These are phyloP conservation scores for Orestias chungarensis DNA, from an alignment of 2,797 vertebrate species.

Conservation along the genomic window DNA sequence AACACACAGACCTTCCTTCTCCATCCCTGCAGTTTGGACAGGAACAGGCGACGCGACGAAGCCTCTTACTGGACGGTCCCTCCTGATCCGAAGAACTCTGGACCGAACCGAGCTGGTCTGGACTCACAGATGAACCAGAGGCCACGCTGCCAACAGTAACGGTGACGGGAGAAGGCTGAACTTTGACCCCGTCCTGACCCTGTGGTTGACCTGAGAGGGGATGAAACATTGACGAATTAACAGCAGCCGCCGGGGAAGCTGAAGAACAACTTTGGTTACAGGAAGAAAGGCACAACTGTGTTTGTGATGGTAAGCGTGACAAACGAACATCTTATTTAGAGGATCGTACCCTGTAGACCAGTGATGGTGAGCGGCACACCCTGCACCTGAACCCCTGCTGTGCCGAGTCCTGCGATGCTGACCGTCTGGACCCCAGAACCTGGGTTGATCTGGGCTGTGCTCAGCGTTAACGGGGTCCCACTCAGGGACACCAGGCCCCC, in stretches of 20 bases:
- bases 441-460: conserved; percentile 93
- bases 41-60: conserved; percentile 95
- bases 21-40: conserved; percentile 99
- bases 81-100: conserved; percentile 96
- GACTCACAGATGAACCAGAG: conserved; percentile 89
- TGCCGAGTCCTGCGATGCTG: conserved; percentile 92
- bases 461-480: conserved; percentile 93
- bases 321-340: neutral
- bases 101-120: conserved; percentile 93
- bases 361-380: conserved; percentile 97
- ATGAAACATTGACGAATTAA: conserved; percentile 12
- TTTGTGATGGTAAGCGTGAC: conserved; percentile 6
- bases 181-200: conserved; percentile 92
- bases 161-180: conserved; percentile 91
- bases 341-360: conserved; percentile 90
- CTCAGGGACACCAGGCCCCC: conserved; percentile 91
- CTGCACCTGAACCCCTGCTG: conserved; percentile 94
- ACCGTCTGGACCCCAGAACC: conserved; percentile 97
- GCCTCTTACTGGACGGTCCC: conserved; percentile 92
- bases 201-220: conserved; percentile 89
- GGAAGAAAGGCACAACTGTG: neutral
- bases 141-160: conserved; percentile 92
- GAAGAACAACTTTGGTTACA: neutral
- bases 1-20: conserved; percentile 99
- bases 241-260: neutral